Base-by-base conservation (phyloP, 2,113 vertebrate species). In the Anarrhichthys ocellatus region DNA sequence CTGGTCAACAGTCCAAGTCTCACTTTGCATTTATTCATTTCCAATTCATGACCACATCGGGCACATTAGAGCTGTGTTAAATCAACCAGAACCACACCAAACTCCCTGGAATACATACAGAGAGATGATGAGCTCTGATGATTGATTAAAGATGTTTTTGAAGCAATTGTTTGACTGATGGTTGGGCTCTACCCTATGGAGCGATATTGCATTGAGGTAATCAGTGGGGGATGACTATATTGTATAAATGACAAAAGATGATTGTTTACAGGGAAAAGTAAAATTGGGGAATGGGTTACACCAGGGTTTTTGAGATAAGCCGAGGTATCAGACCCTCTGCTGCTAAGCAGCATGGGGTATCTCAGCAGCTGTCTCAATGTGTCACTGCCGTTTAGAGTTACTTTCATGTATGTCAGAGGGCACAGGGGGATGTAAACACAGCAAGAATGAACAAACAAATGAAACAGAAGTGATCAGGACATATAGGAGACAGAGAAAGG, bases 21-120 rank as follows among this genome's bases (percentile, higher is more conserved):
- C 79, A 70, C 68, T 89, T 89, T 83, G 80, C 85, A 85, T 88
- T 82, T 73, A 76, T 82, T 88, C 82, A 91, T 88, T 81, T 91
- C 62, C 72, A 90, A 93, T 89, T 90, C 83, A 89, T 86, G 73
- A 89, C 81, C 78, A 46, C 75, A 83, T 78, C 48, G 32, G 66
- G 80, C 27, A 73, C 68, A 78, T 87, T 64, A 88, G 73, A 82
- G 68, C 62, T 4, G 56, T 14, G 80, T 73, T 74, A 82, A 89
- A 90, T 89, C 80, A 87, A 75, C 17, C 84, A 70, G 81, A 85
- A 84, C 54, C 8, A 11, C 77, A 74, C 44, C 67, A 61, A 80
- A 76, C 66, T 75, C n/a, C 40, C 44, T 22, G 15, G 73, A 84
- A 84, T 69, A 52, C 62, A 73, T 78, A 56, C 5, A 66, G 86